Base-by-base conservation (phyloP, 2,888 invertebrate genomes). In the Leuctra nigra region DNA sequence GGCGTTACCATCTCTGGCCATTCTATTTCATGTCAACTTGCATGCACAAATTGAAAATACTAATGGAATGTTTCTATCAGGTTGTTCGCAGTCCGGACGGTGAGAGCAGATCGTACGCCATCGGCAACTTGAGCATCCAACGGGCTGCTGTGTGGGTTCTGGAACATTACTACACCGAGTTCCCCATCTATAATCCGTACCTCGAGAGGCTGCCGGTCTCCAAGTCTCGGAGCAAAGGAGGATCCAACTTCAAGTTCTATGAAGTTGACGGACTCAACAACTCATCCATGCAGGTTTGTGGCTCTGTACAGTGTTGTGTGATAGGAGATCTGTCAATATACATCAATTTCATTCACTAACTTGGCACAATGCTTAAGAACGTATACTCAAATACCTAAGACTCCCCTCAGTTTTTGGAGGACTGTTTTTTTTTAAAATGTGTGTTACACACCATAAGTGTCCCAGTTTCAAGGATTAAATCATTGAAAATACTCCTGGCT, bases 71-170 rank as follows among this genome's bases (percentile, higher is more conserved):
- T n/a, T n/a, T n/a, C n/a, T n/a, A 48, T 1, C 58, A 76, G 73
- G 75, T 99, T 61, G 90, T 95, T 0, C 80, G 99, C 57, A 95
- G 95, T 56, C 99, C 99, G 0, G 98, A 99, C 71, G 98, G 98
- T 0, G 88, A 91, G 64, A 89, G 91, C 62, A 81, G 83, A 64
- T 87, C 91, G 1, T 96, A 91, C 70, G 82, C 84, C n/a, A 83
- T 95, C 13, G 92, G 92, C 0, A 88, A 90, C 70, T 75, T 97
- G 61, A 95, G 94, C 66, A 91, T 98, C 65, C 98, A 98, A 70
- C 77, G 96, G 66, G 93, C 97, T 0, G 96, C 98, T 0, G 90
- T 95, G 7, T 92, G 91, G 87, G 86, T 95, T 3, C 73, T 98
- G 38, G 93, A 97, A 72, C 87, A 86, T 66, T 99, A 99, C 73